Conservation (phyloP, 2,113 vertebrate species). For the Nesospiza acunhae region DNA sequence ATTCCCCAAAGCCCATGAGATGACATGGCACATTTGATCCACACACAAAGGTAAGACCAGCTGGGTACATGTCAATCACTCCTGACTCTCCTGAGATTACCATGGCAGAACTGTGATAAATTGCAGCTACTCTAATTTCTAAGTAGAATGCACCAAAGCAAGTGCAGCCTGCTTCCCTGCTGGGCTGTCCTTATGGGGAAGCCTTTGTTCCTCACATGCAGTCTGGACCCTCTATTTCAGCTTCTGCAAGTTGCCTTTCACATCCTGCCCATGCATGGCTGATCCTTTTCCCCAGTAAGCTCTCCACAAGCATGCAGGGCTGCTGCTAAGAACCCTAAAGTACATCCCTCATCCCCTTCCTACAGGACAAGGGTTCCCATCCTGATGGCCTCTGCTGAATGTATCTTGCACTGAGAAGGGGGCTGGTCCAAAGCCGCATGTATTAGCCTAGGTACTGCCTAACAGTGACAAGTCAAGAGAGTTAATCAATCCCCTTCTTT, state of each 20-base stretch:
- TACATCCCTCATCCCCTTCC: background rate
- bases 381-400: background rate
- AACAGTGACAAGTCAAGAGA: accelerated
- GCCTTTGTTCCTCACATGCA: background rate
- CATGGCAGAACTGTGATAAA: background rate
- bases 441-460: background rate
- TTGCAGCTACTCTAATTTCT: background rate
- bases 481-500: background rate
- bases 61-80: background rate
- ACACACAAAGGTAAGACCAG: background rate
- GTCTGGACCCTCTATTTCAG: background rate
- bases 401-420: background rate
- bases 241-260: background rate
- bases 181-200: background rate
- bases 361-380: background rate
- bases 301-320: accelerated
- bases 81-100: background rate
- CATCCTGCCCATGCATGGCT: accelerated
- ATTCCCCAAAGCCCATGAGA: background rate
- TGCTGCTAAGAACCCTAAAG: background rate
- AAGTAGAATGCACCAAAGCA: accelerated
- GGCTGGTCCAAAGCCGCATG: background rate
- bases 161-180: background rate
- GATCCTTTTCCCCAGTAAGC: accelerated
- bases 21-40: accelerated